Conservation (phyloP, 2,113 vertebrate genomes). For the Hippocampus zosterae region DNA sequence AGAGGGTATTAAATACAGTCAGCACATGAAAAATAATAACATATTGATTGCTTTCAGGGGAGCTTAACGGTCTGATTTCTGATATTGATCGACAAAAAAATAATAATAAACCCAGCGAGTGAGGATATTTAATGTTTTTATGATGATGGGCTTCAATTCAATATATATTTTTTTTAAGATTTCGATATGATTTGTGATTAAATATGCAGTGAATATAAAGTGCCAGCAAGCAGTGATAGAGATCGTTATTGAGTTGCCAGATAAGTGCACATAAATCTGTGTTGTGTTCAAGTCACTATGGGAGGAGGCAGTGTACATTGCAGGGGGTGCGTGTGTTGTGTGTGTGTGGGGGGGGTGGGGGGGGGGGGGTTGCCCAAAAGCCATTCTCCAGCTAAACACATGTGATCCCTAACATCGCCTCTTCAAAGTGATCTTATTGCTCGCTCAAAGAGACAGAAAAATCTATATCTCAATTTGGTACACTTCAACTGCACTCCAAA, state of each 20-base stretch:
- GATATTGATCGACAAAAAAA: conserved; percentile 63
- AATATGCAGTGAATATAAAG: neutral
- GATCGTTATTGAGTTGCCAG: conserved; percentile 7
- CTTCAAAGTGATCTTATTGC: conserved; percentile 65
- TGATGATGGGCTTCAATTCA: conserved; percentile 39
- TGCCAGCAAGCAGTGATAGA: neutral
- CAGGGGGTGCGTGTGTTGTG: too few relatives aligned
- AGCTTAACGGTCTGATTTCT: conserved; percentile 75
- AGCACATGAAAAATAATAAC: conserved; percentile 80
- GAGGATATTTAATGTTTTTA: conserved; percentile 60
- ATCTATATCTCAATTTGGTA: conserved; percentile 72
- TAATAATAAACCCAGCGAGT: conserved; percentile 30
- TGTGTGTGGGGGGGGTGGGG: neutral
- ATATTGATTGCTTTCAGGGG: conserved; percentile 76
- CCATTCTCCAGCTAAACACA: conserved; percentile 58
- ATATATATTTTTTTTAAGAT: neutral
- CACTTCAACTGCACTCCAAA: conserved; percentile 64
- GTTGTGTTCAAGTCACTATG: neutral
- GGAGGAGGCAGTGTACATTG: neutral
- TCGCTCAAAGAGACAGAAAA: conserved; percentile 68
- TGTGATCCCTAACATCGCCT: conserved; percentile 52
- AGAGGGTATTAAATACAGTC: conserved; percentile 77
- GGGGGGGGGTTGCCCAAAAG: conserved; percentile 28
- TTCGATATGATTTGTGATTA: conserved; percentile 1
- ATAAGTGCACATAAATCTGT: neutral